Base-by-base conservation (phyloP, 2,113 vertebrate genomes). In the Chaetorhynchus papuensis region DNA sequence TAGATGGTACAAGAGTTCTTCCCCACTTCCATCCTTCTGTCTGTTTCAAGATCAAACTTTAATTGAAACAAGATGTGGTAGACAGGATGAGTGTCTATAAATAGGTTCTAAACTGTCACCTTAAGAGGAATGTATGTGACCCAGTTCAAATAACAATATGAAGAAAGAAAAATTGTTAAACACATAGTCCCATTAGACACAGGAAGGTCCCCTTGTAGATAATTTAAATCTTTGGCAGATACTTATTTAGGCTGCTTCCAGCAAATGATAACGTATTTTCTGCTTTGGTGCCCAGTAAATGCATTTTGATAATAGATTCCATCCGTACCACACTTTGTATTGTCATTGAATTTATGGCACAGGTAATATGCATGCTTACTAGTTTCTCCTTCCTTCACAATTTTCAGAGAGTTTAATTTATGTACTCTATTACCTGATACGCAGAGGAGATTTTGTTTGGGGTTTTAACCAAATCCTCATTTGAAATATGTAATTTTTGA, bases 41-140 rank as follows among this genome's bases (percentile, higher is more conserved):
- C 65, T 70, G n/a, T 87, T 96, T 94, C 83, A 83, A 96, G 92
- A 88, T 77, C 72, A 92, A 89, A 70, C 84, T 93, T 93, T 94
- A 92, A 96, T 92, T 95, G 85, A 87, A 96, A 79, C 14, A 74
- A 87, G 57, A 54, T 64, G 31, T 44, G n/a, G 33, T 35, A 78
- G 65, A 35, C 37, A 66, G 83, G 74, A 77, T 88, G 54, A 61
- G 7, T 82, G 59, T 66, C 90, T 84, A 90, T 66, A 89, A 93
- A 96, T 76, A 95, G 53, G 47, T n/a, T 83, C 39, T 54, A 66
- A 96, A 89, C 54, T 89, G 72, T 92, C 79, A 66, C 70, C 68
- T 89, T 89, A 84, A 79, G 39, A 89, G 72, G 37, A 85, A 92
- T 31, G 28, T 75, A 23, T 54, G 49, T 89, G 87, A 94, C 90